Percentiles rank a stretch among this genome's conserved stretches.
Evolutionary conservation across 2,113 vertebrate genomes (phyloP).

Genomic region (Cyanocitta stelleri): DNA sequence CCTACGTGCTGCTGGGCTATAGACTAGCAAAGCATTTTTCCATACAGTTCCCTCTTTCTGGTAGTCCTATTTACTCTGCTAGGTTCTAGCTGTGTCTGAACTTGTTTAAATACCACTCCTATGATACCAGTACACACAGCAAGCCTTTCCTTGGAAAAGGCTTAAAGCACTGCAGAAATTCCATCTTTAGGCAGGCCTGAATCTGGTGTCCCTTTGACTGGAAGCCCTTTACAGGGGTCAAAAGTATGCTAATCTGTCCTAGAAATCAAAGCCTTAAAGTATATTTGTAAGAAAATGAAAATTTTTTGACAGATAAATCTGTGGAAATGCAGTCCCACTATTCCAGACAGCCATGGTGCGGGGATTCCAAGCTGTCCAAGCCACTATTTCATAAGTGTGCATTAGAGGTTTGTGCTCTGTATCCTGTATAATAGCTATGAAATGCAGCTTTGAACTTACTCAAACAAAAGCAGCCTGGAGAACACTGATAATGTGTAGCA

Average conservation of each 20-base stretch:
- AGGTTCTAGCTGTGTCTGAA: background rate
- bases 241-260: background rate
- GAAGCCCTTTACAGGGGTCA: rapidly evolving
- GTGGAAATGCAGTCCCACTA: background rate
- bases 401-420: background rate
- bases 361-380: background rate
- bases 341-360: background rate
- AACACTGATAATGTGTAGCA: background rate
- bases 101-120: background rate
- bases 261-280: background rate
- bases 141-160: background rate
- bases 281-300: background rate
- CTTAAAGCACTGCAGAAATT: background rate
- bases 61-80: background rate
- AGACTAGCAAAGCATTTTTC: background rate
- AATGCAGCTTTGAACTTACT: background rate
- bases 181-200: background rate
- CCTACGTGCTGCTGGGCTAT: background rate
- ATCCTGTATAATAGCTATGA: background rate
- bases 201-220: background rate
- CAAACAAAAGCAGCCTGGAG: background rate
- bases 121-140: background rate
- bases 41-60: background rate
- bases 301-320: background rate
- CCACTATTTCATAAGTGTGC: background rate